Evolutionary conservation across 2,888 invertebrate genomes (phyloP), one percentile per base, ranked within the genome.

Genomic region (Xestia rhomboidea): DNA sequence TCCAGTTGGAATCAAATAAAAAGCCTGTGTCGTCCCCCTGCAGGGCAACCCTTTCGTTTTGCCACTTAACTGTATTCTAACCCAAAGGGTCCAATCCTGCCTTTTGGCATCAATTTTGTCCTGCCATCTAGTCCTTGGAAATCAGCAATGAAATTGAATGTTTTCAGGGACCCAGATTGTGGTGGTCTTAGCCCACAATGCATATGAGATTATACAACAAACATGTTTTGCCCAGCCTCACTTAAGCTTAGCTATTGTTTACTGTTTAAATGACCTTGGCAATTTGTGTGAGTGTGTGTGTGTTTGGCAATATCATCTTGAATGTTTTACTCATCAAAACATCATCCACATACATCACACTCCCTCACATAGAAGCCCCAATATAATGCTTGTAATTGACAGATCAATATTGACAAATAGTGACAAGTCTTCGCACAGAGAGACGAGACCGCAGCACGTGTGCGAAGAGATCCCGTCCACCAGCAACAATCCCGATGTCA

Each of bases 381-480:
- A 72, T 81, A 63, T 75, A 76, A 49, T 73, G 62, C 44, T 82
- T 85, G 49, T 81, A 71, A 77, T 81, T 81, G 74, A 7, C 93
- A 96, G 96, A 85, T 95, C 95, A 79, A 91, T 96, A 82, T 85
- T 96, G 73, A 96, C 95, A 7, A 95, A 95, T 67, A 94, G 94
- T 10, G 94, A 95, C 34, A 88, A 91, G 24, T 73, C 90, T 8
- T 66, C 90, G 38, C 89, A 88, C 79, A 85, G 87, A 38, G 93
- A 94, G 66, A 68, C 88, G 0, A 91, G 90, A 67, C 89, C 89
- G 0, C 91, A 93, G 68, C 95, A 96, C 54, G 88, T 95, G 0
- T 95, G 95, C 30, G 95, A 95, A 24, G 93, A 95, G 87, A 84
- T 94, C 7, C 96, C 96, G 0, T 93, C 96, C 30, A 95, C 95